Evolutionary conservation across 2,797 vertebrate species (phyloP), one percentile per base, ranked within the genome.

Genomic region (Chaunax sp.): DNA sequence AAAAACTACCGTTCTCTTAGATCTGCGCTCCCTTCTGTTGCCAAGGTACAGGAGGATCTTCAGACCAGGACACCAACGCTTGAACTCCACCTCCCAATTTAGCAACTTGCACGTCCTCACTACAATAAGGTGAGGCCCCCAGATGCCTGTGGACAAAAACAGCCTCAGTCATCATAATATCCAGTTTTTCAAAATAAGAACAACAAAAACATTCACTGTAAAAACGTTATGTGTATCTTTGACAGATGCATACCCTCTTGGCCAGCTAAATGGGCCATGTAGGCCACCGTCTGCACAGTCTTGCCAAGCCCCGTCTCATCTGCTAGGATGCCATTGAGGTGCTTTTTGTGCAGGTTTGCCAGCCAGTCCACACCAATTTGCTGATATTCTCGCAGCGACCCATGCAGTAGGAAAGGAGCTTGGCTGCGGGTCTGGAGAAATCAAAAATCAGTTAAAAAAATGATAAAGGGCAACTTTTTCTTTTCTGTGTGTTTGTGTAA

Each of bases 101-200:
- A 99, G 14, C 44, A 99, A 91, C 85, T 96, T 98, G 84, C 95
- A 97, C 11, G 96, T 96, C 59, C 98, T 94, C 14, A 96, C 97
- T 3, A 99, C 95, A 37, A 99, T 93, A 33, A 99, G 95, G 58
- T 99, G 98, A n/a, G 98, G 98, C 16, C 98, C 98, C 98, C 98
- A 99, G 4, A 97, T 94, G 49, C 97, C 98, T 99, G 59, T n/a
- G 2, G 75, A 74, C 44, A 72, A 25, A 70, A 62, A 60, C 12
- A 49, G 3, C 40, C 9, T 1, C 6, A 35, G 33, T 53, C 1
- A 61, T 38, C n/a, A 41, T 38, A 15, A 43, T 14, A 68, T 20
- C 50, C 19, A 30, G 12, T 13, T 33, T 3, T 37, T 23, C 38
- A 53, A 46, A 30, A 44, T 4, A 4, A 18, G 13, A 62, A 18